Evolutionary conservation across 2,888 invertebrate species (phyloP), one percentile per base, ranked within the genome.

Genomic region (Megamerina dolium): DNA sequence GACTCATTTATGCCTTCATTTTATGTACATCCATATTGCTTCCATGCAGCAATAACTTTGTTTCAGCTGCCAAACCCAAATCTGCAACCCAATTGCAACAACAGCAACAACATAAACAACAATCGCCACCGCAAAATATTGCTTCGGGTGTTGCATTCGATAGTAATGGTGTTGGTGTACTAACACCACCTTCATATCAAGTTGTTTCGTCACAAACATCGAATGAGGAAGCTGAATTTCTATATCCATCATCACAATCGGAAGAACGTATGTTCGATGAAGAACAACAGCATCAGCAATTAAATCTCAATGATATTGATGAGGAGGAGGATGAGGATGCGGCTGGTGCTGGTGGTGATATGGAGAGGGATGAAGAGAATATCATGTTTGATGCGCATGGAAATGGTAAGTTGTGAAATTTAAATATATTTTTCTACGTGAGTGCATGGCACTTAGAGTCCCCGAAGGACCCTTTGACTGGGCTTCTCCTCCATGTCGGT

Each of bases 141-240:
- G 8, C 31, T 14, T 13, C 6, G n/a, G 14, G 20, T 31, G 12
- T 16, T 43, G 23, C 39, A 29, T 16, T 20, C 10, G 23, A 10
- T 23, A 10, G 23, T 23, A 36, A 32, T 6, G 34, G 38, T 33
- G 54, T 42, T 34, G 59, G 47, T 52, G 48, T 52, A 13, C 45
- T 53, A 36, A 58, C 55, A 43, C 63, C 65, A 38, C 63, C 65
- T 40, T 59, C 63, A 32, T 64, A 65, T 53, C 64, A 66, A 52
- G 61, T 59, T 37, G 51, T 63, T 49, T 57, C 66, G 54, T 60
- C 61, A 47, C 64, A 63, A 49, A 58, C 68, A 61, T 64, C 67
- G 55, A 64, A 60, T 45, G 69, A 67, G 52, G 68, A 68, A 46
- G 54, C 61, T 41, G 70, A 68, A 50, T 58, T 67, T 44, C 52